These are phyloP conservation scores for Bubo blakistoni DNA, from an alignment of 2,113 vertebrate species.

Conservation along the genomic window DNA sequence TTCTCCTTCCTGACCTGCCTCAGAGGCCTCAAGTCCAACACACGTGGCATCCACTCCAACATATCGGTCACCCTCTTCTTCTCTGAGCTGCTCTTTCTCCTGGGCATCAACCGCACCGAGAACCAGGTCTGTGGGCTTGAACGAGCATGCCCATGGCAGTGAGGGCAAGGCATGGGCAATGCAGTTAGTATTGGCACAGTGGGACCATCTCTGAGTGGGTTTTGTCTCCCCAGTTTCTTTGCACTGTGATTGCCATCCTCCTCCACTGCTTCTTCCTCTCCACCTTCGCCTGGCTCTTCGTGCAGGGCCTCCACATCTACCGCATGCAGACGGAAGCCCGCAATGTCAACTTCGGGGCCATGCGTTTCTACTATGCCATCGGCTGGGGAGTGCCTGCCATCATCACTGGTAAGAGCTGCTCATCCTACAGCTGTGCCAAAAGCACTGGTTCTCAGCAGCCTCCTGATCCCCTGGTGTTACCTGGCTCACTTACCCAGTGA, in stretches of 20 bases:
- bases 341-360: slow-evolving; percentile 93
- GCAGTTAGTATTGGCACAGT: background rate
- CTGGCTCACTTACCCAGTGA: accelerated
- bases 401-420: slow-evolving; percentile 82
- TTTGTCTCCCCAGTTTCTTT: slow-evolving; percentile 83
- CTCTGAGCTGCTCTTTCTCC: slow-evolving; percentile 90
- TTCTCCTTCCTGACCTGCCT: slow-evolving; percentile 88
- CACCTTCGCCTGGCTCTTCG: slow-evolving; percentile 94
- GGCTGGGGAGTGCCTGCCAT: slow-evolving; percentile 98
- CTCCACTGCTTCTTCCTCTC: slow-evolving; percentile 98
- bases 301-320: slow-evolving; percentile 95
- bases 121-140: slow-evolving; percentile 83
- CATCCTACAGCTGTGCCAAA: background rate
- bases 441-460: background rate
- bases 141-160: accelerated
- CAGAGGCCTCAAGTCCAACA: slow-evolving; percentile 94
- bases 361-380: slow-evolving; percentile 97
- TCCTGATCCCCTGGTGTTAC: background rate
- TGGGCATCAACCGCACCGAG: slow-evolving; percentile 93
- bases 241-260: slow-evolving; percentile 93
- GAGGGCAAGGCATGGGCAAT: background rate
- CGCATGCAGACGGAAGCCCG: slow-evolving; percentile 95
- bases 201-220: background rate
- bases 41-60: slow-evolving; percentile 91
- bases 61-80: slow-evolving; percentile 88